phyloP scores from a whole-genome alignment of 2,797 vertebrate genomes.

The Eulemur rubriventer region DNA sequence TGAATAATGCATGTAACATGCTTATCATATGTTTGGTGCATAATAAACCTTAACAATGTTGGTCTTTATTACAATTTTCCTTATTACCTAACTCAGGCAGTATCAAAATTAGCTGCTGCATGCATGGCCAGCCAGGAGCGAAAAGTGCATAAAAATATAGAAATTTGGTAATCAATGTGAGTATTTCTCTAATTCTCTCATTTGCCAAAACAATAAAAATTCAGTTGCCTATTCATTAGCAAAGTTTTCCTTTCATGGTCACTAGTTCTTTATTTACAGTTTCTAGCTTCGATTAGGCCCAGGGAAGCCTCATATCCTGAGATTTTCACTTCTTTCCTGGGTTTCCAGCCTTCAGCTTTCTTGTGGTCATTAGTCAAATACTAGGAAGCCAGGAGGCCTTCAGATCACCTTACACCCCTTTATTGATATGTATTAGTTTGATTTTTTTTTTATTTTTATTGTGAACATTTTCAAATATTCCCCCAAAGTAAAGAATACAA shows the following conservation, averaged over 20 bases:
- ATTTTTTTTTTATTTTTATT: conserved; percentile 15
- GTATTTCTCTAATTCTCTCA: background rate
- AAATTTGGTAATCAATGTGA: background rate
- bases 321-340: background rate
- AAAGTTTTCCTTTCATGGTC: background rate
- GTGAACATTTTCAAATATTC: background rate
- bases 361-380: background rate
- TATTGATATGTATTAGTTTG: background rate
- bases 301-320: background rate
- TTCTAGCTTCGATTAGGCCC: background rate
- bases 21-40: background rate
- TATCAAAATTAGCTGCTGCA: background rate
- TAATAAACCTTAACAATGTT: background rate
- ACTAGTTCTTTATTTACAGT: background rate
- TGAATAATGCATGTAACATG: background rate
- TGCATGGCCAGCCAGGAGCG: background rate
- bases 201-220: background rate
- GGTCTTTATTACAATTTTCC: background rate
- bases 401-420: background rate
- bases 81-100: background rate
- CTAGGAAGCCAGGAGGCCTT: background rate
- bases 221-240: background rate
- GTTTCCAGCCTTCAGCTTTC: background rate
- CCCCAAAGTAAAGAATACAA: background rate
- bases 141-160: background rate